Evolutionary conservation across 1,140 invertebrate species (phyloP), one percentile per base, ranked within the genome.

Genomic region (Sogatella furcifera): DNA sequence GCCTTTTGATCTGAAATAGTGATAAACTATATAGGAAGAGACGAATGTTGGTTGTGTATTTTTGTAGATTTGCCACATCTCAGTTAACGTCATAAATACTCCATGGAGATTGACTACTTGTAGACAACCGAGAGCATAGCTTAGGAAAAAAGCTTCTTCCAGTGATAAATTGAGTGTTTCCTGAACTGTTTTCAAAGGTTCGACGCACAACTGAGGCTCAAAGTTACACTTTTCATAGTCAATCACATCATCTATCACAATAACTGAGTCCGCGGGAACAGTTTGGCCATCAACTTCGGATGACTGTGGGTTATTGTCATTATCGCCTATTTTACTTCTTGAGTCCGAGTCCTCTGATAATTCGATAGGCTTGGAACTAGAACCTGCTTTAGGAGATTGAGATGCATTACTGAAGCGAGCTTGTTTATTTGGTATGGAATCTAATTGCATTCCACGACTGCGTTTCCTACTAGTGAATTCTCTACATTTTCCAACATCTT

Each of bases 1-100:
- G 28, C 89, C 90, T 76, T 91, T 92, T 15, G 85, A 83, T 65
- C 90, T 81, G 69, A 88, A 90, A 75, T 94, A 88, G 74, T 92
- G 84, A 76, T 94, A 96, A 14, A 84, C 84, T 54, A 86, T 78
- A 74, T 95, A 90, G 67, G 81, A 83, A 38, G 79, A 74, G n/a
- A 86, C 44, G 77, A 94, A 95, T 66, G 78, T 72, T 49, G 72
- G 66, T 67, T 88, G 79, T 24, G 70, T 69, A 49, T 79, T 67
- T 63, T 72, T 76, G 73, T 90, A 89, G 62, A 77, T 68, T 41
- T 74, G 67, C 90, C 84, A 90, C 66, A 84, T 70, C 55, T 79
- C 70, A 52, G 76, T 65, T 52, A 85, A 76, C 61, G 70, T 77
- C 42, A 91, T 66, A 34, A 75, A 46, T 38, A 76, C 77, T 54